Base-by-base conservation (phyloP, 2,888 invertebrate genomes). In the Synergus laeviventris region DNA sequence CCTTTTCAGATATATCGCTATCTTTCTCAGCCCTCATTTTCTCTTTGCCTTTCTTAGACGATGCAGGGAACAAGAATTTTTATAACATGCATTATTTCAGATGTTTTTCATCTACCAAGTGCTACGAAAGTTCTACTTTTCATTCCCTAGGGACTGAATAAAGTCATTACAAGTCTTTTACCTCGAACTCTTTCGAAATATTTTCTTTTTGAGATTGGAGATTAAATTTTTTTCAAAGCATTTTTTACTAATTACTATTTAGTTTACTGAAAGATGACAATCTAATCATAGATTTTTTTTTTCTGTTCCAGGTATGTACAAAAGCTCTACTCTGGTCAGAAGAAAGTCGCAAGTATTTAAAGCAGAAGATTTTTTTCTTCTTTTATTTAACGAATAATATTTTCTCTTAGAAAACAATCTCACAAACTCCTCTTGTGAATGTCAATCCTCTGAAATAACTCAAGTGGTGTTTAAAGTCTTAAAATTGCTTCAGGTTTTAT, bases 11-110 rank as follows among this genome's bases (percentile, higher is more conserved):
- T 70, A 49, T 31, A 70, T 70, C 45, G 49, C 49, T 62, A 24
- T 77, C 73, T 77, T 75, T n/a, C 74, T 62, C 24, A 24, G 8
- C 42, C 75, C 56, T 64, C 59, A 76, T 76, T 74, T 61, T 56
- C 61, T 45, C 70, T 64, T 64, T 62, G 54, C 49, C 39, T 1
- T 39, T 11, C 2, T 11, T 39, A 39, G 39, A 39, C 9, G 1
- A 11, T 2, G 11, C 0, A 39, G 39, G 11, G 7, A 39, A 8
- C 39, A 39, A 39, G 2, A 39, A 11, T 31, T 31, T 31, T 31
- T 31, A 31, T 31, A 31, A 31, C 7, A 31, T 31, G 5, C 31
- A 31, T 31, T 5, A 31, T 31, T 31, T 31, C 31, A 31, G 31
- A 4, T 31, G 31, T 31, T 31, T 31, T 31, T 31, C 31, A 31